Percentiles rank a stretch among this genome's conserved stretches.
Conservation (phyloP, 2,888 invertebrate genomes). For the Synergus itoensis region DNA sequence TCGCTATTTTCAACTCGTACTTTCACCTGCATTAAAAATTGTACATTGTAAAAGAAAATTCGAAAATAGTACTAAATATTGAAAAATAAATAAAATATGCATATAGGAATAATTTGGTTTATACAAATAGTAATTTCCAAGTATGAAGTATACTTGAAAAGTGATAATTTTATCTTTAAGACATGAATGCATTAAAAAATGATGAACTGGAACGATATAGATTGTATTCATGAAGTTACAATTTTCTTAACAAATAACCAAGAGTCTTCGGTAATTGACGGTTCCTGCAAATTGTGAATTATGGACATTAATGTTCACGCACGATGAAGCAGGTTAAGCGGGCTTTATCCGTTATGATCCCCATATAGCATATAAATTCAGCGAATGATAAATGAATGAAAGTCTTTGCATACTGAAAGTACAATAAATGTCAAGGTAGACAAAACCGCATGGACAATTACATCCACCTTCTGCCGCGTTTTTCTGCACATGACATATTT, state of each 20-base stretch:
- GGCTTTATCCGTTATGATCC: slow-evolving; percentile 47
- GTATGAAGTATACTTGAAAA: background rate
- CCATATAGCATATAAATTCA: slow-evolving; percentile 45
- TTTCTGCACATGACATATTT: too few species aligned
- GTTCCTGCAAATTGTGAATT: slow-evolving; percentile 48
- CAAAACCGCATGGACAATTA: too few species aligned
- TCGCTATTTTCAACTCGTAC: slow-evolving; percentile 16
- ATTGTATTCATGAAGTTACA: slow-evolving; percentile 31
- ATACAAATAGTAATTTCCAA: background rate
- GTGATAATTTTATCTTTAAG: too few species aligned
- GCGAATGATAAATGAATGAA: background rate
- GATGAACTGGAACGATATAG: background rate
- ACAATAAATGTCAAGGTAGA: background rate
- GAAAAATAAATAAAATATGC: background rate
- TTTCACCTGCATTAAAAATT: background rate
- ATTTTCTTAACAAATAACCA: slow-evolving; percentile 43
- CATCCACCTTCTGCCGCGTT: too few species aligned
- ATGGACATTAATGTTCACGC: slow-evolving; percentile 52
- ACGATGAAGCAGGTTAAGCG: slow-evolving; percentile 56
- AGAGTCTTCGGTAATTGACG: slow-evolving; percentile 47
- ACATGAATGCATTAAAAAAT: too few species aligned
- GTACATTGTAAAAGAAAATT: background rate
- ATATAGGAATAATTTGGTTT: background rate
- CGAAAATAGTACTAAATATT: background rate
- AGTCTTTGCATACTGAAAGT: background rate